Conservation (phyloP, 53 echinoderm and acorn worm genomes). For the Patiria pectinifera region DNA sequence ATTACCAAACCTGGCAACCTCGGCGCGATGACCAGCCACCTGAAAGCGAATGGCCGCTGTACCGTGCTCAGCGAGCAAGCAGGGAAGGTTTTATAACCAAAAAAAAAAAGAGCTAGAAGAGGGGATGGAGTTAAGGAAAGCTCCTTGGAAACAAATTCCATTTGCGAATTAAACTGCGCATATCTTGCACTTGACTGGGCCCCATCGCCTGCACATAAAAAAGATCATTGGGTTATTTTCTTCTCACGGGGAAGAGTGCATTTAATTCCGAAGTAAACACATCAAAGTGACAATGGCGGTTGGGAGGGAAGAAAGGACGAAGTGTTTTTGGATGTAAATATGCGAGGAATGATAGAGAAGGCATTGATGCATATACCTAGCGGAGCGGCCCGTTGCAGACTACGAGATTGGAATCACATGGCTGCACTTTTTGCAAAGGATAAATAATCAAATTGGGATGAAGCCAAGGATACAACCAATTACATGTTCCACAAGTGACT, state of each 20-base stretch:
- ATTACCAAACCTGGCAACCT: constrained; percentile 50
- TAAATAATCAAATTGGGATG: constrained; percentile 44
- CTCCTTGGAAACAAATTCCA: constrained; percentile 63
- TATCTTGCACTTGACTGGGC: constrained; percentile 61
- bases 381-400: neutral
- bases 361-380: constrained; percentile 20
- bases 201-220: constrained; percentile 40
- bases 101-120: constrained; percentile 12
- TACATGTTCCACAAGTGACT: constrained; percentile 36
- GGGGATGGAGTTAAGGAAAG: constrained; percentile 37
- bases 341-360: constrained; percentile 9
- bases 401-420: constrained; percentile 39
- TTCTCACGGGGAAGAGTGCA: constrained; percentile 56
- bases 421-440: constrained; percentile 46
- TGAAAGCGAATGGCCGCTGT: constrained; percentile 53
- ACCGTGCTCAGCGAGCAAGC: constrained; percentile 43
- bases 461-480: constrained; percentile 47
- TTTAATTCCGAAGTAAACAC: constrained; percentile 58
- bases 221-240: constrained; percentile 66
- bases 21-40: constrained; percentile 13
- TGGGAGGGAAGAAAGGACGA: neutral
- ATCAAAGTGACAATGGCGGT: constrained; percentile 49
- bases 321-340: constrained; percentile 3
- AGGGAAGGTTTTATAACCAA: neutral
- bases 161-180: constrained; percentile 69